phyloP scores from a whole-genome alignment of 2,888 invertebrate genomes.

The Drosophila nigritarsus region DNA sequence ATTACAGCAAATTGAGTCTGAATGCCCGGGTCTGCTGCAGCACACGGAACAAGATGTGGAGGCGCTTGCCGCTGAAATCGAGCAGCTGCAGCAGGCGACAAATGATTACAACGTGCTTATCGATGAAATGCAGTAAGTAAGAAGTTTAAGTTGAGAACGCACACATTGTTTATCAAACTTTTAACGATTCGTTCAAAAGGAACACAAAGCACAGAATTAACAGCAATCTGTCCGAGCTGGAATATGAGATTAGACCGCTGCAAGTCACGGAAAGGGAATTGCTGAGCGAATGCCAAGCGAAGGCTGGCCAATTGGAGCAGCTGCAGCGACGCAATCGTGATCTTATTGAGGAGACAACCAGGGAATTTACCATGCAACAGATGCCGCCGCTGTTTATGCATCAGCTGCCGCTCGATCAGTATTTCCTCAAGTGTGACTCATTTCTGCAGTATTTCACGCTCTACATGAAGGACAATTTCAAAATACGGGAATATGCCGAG shows the following conservation, averaged over 20 bases:
- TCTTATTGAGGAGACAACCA: constrained; percentile 69
- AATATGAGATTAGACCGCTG: constrained; percentile 57
- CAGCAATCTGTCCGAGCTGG: constrained; percentile 63
- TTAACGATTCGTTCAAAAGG: constrained; percentile 37
- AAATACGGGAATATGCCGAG: constrained; percentile 78
- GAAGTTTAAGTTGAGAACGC: neutral
- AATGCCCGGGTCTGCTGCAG: no score
- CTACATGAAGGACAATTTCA: constrained; percentile 83
- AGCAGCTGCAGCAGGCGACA: constrained; percentile 59
- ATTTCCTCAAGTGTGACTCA: constrained; percentile 82
- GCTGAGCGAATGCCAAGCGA: constrained; percentile 53
- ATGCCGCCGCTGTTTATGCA: constrained; percentile 29
- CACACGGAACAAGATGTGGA: no score
- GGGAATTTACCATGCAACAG: constrained; percentile 57
- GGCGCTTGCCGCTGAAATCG: constrained; percentile 21
- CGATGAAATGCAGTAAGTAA: constrained; percentile 76
- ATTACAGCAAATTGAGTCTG: no score
- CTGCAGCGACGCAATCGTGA: constrained; percentile 75
- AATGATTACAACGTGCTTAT: constrained; percentile 66
- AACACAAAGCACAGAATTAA: constrained; percentile 61
- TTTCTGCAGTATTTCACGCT: constrained; percentile 82
- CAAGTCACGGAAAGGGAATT: constrained; percentile 62
- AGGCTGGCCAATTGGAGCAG: constrained; percentile 77
- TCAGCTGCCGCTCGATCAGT: constrained; percentile 83
- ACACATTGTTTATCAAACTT: neutral